Percentiles rank a stretch among this genome's conserved stretches.
phyloP scores from a whole-genome alignment of 2,113 vertebrate species.

The Toxotes chatareus region DNA sequence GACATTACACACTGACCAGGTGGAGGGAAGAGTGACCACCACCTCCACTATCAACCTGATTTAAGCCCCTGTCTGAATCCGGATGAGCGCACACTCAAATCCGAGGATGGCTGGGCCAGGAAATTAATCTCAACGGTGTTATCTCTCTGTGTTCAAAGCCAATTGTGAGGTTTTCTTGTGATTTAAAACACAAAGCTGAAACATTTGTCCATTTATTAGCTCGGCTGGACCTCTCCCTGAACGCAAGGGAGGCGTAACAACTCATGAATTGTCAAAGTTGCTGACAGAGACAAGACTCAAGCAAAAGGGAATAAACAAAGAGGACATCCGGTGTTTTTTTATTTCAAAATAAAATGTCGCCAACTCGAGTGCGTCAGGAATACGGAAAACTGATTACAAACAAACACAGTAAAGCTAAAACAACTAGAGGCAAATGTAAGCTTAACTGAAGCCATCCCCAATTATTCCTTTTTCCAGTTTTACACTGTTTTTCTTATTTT shows the following conservation, averaged over 20 bases:
- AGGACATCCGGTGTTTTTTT: constrained; percentile 30
- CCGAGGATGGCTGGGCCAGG: constrained; percentile 65
- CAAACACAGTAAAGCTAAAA: accelerated
- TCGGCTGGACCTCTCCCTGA: background rate
- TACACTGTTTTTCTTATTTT: accelerated
- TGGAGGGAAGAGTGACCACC: constrained; percentile 40
- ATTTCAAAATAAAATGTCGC: constrained; percentile 11
- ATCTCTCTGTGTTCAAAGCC: constrained; percentile 29
- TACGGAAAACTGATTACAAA: background rate
- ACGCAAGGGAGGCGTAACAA: background rate
- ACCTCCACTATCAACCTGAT: constrained; percentile 19
- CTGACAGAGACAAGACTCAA: constrained; percentile 20
- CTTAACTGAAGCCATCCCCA: accelerated
- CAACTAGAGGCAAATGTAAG: accelerated
- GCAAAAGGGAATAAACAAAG: background rate
- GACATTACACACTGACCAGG: background rate
- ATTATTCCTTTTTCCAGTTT: no score
- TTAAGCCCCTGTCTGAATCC: constrained; percentile 51
- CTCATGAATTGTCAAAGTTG: constrained; percentile 32
- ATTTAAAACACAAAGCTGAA: background rate
- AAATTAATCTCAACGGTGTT: constrained; percentile 47
- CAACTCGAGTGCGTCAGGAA: background rate
- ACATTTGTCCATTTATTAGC: background rate
- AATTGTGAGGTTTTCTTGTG: background rate
- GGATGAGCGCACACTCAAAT: constrained; percentile 69